Conservation (phyloP, 2,888 invertebrate species). For the Melipona beecheii region DNA sequence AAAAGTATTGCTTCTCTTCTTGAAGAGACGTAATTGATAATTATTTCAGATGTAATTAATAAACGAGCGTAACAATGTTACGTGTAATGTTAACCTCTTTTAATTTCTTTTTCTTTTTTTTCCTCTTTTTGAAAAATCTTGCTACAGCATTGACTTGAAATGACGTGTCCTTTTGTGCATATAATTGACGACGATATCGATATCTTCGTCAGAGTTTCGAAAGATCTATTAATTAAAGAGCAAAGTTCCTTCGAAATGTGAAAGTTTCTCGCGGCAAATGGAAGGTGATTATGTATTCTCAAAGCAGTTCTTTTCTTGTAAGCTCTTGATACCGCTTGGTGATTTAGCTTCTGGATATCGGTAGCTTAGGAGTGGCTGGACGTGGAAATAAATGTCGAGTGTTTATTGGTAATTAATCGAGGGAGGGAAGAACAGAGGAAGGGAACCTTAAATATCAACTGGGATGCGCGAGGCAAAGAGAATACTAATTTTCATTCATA, state of each 20-base stretch:
- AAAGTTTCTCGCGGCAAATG: too few species aligned
- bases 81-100: too few species aligned
- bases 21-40: too few species aligned
- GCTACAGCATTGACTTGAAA: too few species aligned
- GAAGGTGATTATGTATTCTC: neutral
- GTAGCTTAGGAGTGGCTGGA: neutral
- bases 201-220: neutral
- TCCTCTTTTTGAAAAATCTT: too few species aligned
- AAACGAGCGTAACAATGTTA: too few species aligned
- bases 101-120: too few species aligned
- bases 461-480: slow-evolving; percentile 44
- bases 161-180: neutral
- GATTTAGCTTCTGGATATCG: neutral
- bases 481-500: slow-evolving; percentile 60
- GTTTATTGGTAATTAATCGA: slow-evolving; percentile 44
- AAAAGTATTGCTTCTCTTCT: too few species aligned
- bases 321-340: neutral
- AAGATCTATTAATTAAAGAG: slow-evolving; percentile 1
- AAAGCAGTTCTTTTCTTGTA: too few species aligned
- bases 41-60: too few species aligned
- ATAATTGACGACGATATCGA: neutral
- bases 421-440: slow-evolving; percentile 1
- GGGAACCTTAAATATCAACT: slow-evolving; percentile 45
- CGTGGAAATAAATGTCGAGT: slow-evolving; percentile 15
- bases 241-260: neutral